Evolutionary conservation across 2,888 invertebrate species (phyloP), one percentile per base, ranked within the genome.

Genomic region (Globia sparganii): DNA sequence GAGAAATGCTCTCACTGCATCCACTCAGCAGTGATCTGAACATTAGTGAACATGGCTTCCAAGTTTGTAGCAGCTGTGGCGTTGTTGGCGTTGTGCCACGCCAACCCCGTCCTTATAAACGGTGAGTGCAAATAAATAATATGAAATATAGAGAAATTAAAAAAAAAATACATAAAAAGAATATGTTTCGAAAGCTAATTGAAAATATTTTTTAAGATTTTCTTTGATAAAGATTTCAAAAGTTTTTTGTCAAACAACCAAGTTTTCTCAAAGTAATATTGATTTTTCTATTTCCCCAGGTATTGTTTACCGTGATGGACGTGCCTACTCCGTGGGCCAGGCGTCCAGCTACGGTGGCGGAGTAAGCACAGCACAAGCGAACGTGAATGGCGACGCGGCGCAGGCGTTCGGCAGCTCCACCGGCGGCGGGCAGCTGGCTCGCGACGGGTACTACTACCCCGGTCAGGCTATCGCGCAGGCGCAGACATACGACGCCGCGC

Each of bases 1-100:
- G 95, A 95, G 96, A 96, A 96, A 96, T 96, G 94, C 96, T 96
- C 93, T 96, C 96, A 92, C 96, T 91, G 89, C 93, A 96, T 95
- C 94, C 95, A 96, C 91, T 95, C 93, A 92, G 78, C 91, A 88
- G 87, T 77, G 75, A 88, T 72, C 90, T 88, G 78, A 91, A 77
- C 82, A 81, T 71, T 67, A 66, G 64, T 62, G 13, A 81, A 87
- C 83, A 96, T 96, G 96, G 96, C 95, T 80, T 91, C 93, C 83
- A 96, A 93, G 89, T 91, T 96, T 83, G 90, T 95, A 78, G 91
- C 94, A 83, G 93, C 92, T 77, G 88, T 94, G 88, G 93, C 95
- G 79, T 86, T 94, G 80, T 83, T 95, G 82, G 94, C 95, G 85
- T 79, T 94, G 83, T 94, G 95, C 90, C 92, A 92, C 25, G 92